Conservation (phyloP, 2,113 vertebrate genomes). For the Oreochromis niloticus region DNA sequence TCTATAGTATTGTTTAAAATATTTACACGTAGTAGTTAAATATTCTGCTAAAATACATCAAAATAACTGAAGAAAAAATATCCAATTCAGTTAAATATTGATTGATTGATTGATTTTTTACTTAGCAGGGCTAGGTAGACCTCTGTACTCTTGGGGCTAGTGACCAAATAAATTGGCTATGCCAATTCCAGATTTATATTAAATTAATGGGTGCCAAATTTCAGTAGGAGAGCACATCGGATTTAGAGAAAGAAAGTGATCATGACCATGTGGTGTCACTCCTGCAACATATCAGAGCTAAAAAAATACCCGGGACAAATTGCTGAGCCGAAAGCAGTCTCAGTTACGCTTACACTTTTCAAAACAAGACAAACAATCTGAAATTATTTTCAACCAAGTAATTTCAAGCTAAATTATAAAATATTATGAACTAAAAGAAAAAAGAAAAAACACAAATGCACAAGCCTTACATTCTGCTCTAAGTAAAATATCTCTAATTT, state of each 20-base stretch:
- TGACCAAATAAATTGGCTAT: not conserved
- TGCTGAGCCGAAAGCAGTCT: not conserved
- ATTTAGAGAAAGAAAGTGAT: not conserved
- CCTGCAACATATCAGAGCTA: not conserved
- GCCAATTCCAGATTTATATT: not conserved
- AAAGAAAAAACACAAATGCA: not conserved
- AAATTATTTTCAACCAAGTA: not conserved
- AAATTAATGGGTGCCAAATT: not conserved
- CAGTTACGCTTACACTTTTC: not conserved
- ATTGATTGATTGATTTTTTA: not conserved
- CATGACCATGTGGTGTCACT: not conserved
- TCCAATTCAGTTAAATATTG: not conserved
- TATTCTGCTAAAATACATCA: not conserved
- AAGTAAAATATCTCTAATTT: not conserved
- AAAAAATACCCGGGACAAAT: not conserved
- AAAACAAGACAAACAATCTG: not conserved
- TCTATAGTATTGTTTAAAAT: not conserved
- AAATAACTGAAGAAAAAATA: not conserved
- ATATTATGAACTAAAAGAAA: not conserved
- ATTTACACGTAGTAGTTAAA: not conserved
- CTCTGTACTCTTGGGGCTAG: not conserved
- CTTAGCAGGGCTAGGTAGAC: not conserved
- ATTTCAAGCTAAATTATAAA: not conserved
- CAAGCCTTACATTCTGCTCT: not conserved
- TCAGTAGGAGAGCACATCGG: not conserved